Evolutionary conservation across 2,888 invertebrate species (phyloP).

Genomic region (Liodrosophila aerea): DNA sequence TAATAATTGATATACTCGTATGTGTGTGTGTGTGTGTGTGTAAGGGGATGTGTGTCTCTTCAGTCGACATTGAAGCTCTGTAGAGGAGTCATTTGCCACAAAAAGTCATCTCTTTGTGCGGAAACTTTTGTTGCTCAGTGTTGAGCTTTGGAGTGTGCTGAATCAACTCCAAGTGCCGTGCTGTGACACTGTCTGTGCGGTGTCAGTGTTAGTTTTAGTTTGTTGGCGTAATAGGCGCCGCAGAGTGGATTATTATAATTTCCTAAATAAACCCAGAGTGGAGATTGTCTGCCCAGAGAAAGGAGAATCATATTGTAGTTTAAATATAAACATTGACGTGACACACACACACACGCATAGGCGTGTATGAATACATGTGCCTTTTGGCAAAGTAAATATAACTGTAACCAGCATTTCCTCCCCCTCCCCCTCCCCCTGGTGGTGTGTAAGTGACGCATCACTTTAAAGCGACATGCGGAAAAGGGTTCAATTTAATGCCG

Average conservation of each 20-base stretch:
- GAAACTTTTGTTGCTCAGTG: constrained; percentile 11
- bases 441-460: constrained; percentile 9
- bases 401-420: no score
- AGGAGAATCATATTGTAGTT: constrained; percentile 60
- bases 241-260: constrained; percentile 68
- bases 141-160: background rate
- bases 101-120: no score
- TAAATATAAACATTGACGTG: constrained; percentile 52
- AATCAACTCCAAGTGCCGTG: background rate
- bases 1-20: no score
- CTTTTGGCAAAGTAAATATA: no score
- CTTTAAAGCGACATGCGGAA: constrained; percentile 38
- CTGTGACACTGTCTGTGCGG: background rate
- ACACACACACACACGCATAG: background rate
- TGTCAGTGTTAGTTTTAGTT: constrained; percentile 14
- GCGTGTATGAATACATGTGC: background rate
- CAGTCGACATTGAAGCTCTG: no score
- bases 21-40: no score
- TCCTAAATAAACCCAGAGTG: constrained; percentile 60
- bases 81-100: no score
- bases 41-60: no score
- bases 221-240: constrained; percentile 13
- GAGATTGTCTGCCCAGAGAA: constrained; percentile 43
- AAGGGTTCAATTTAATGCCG: constrained; percentile 61
- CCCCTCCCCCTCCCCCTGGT: background rate